Evolutionary conservation across 2,113 vertebrate species (phyloP).

Genomic region (Lycaon pictus): DNA sequence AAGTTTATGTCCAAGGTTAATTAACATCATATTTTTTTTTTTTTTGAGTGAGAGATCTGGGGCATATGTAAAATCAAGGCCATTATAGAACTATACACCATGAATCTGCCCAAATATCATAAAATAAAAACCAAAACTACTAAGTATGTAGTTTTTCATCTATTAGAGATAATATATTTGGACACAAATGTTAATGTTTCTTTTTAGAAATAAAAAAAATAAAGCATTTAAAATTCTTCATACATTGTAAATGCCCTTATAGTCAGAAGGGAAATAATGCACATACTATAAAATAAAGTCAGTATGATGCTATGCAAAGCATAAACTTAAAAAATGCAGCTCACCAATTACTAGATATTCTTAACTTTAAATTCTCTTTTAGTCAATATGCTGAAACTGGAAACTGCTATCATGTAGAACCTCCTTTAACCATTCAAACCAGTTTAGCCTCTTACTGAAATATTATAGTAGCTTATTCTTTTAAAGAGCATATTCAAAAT

Average conservation of each 20-base stretch:
- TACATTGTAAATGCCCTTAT: not conserved
- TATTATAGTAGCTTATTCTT: conserved; percentile 62
- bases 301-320: not conserved
- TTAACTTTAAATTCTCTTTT: conserved; percentile 63
- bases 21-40: not conserved
- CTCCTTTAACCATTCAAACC: conserved; percentile 22
- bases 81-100: not conserved
- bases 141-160: not conserved
- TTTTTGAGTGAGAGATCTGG: not conserved
- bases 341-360: not conserved
- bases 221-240: not conserved
- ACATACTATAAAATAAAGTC: not conserved
- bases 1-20: not conserved
- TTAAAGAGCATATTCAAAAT: conserved; percentile 52
- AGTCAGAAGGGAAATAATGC: not conserved
- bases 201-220: conserved; percentile 20
- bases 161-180: not conserved
- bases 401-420: conserved; percentile 47
- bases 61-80: not conserved
- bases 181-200: not conserved
- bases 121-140: not conserved
- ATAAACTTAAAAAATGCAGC: conserved; percentile 29
- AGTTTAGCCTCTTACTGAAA: conserved; percentile 41
- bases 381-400: conserved; percentile 44
- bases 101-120: not conserved